A percentile compares a stretch with the other conserved stretches of the same genome.
phyloP scores from a whole-genome alignment of 37 sponge, comb jelly and placozoan genomes.

The Haliclona indistincta region DNA sequence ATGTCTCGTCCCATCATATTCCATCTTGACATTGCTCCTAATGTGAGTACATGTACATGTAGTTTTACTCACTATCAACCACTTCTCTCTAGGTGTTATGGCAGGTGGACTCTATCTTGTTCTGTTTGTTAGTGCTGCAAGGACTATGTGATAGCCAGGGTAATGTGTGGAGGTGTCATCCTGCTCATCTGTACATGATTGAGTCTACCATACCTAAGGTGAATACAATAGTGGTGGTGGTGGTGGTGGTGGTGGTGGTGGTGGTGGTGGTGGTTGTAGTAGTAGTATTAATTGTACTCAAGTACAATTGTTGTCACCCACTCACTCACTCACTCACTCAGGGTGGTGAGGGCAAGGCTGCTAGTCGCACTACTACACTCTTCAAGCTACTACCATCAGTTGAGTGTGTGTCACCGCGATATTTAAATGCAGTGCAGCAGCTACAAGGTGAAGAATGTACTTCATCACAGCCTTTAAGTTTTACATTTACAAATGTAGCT shows the following conservation, averaged over 20 bases:
- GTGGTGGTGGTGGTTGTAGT: no score
- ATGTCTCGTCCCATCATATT: constrained; percentile 10
- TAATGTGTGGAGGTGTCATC: constrained; percentile 48
- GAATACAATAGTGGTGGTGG: constrained; percentile 1
- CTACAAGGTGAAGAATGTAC: neutral
- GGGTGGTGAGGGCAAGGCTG: constrained; percentile 2
- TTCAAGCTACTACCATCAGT: constrained; percentile 38
- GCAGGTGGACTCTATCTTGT: constrained; percentile 53
- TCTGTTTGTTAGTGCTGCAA: constrained; percentile 37
- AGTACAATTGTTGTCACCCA: neutral
- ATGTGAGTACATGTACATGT: constrained; percentile 19
- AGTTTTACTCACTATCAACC: neutral
- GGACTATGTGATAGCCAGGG: constrained; percentile 47
- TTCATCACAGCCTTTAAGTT: neutral
- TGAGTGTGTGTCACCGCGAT: constrained; percentile 21
- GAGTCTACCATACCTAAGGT: constrained; percentile 42
- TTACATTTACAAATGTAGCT: constrained; percentile 10
- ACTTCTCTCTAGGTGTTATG: constrained; percentile 24
- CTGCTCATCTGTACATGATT: constrained; percentile 27
- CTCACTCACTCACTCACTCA: no score
- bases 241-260: neutral
- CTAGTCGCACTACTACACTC: neutral
- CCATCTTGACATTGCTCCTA: constrained; percentile 62
- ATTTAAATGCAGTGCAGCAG: neutral
- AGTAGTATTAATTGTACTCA: neutral